Base-by-base conservation (phyloP, 2,113 vertebrate species). In the Tenebrosternarchus preto region DNA sequence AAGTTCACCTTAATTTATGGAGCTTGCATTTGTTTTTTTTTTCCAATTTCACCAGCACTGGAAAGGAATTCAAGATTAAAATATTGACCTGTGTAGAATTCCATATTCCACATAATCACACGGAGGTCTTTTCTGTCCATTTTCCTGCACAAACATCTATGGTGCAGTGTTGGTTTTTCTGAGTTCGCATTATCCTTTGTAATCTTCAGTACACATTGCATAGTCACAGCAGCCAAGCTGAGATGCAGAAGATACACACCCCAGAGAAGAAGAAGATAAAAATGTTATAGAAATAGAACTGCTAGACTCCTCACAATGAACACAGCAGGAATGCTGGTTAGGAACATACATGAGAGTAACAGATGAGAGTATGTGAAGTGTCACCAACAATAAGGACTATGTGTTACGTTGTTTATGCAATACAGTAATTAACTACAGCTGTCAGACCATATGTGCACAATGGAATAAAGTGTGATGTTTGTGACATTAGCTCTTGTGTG, bases 161-260 rank as follows among this genome's bases (percentile, higher is more conserved):
- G 57, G 53, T 19, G 60, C 15, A 31, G 61, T 15, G 11, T 27
- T 2, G 8, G 12, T 61, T 1, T 5, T 0, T 2, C 53, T 27
- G 7, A 76, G 50, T 31, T 29, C 19, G 7, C 80, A 64, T 7
- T 80, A 73, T 20, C 70, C 4, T 19, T 69, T 68, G 43, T 61
- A 78, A 3, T 85, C 43, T 25, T 74, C 59, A 2, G 17, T 53
- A 57, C 81, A 78, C 57, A 70, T 20, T 5, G 56, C 36, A 66
- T 78, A 69, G 5, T 27, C 73, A 12, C 84, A 29, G 76, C 80
- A 89, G 8, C 81, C 83, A 27, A 50, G 66, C 90, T 91, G 79
- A 70, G 12, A 53, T 83, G 20, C 61, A 83, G 19, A 76, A 46
- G 15, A 33, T 74, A 75, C 57, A 69, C n/a, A n/a, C n/a, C n/a